Base-by-base conservation (phyloP, 2,888 invertebrate species). In the Apamea epomidion region DNA sequence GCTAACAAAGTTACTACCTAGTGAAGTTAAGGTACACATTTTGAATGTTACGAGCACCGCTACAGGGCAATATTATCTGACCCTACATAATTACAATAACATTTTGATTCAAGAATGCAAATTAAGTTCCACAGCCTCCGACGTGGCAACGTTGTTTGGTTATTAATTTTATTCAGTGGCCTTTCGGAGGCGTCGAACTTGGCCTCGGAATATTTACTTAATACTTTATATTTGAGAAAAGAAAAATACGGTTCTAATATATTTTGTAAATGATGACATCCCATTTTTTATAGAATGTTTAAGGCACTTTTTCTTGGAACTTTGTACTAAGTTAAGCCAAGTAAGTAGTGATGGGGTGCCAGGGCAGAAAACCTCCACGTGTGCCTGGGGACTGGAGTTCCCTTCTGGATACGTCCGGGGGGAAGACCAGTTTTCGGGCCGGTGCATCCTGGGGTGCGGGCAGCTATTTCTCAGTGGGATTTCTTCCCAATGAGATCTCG, bases 21-120 rank as follows among this genome's bases (percentile, higher is more conserved):
- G 70, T 42, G 67, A 81, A 81, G 69, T 85, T 76, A 65, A 82
- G 78, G 78, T 85, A 78, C 64, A 81, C 75, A 76, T 80, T 85
- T 86, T 76, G 72, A 82, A 83, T 76, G 64, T 83, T 80, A 86
- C 70, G 80, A 69, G 71, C 58, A 77, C 65, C 76, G 72, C 78
- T 74, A 83, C 76, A 80, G 87, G 80, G 79, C 82, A 81, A 85
- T 88, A 85, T 86, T 90, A 91, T 91, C 91, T 92, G 90, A 91
- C 92, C 92, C 90, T 87, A 91, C 90, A 91, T 93, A 92, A 93
- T 93, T 92, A 93, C 90, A 92, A 91, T 92, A 92, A 91, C 89
- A 92, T 93, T 93, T 92, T 92, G 91, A 93, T 93, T 93, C 91
- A 89, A 89, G 91, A 92, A 93, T 94, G 92, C 90, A 93, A 94